Evolutionary conservation across 2,113 vertebrate genomes (phyloP).

Genomic region (Stegostoma tigrinum): DNA sequence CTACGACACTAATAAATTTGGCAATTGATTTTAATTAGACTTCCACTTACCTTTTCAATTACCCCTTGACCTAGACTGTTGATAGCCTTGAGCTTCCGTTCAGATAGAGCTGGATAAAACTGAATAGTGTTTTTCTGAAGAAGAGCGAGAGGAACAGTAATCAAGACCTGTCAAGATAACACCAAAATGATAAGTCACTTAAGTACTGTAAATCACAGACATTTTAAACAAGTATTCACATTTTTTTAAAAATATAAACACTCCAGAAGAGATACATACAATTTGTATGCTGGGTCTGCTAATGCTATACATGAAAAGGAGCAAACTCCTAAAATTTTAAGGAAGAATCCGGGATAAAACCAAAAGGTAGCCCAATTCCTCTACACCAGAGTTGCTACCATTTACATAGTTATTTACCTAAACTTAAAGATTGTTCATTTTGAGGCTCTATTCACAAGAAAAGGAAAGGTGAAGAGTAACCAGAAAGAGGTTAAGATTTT

Average conservation of each 20-base stretch:
- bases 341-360: not conserved
- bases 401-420: not conserved
- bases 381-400: not conserved
- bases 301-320: not conserved
- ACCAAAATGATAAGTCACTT: not conserved
- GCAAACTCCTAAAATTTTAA: not conserved
- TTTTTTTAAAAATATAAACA: not conserved
- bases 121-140: conserved; percentile 84
- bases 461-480: not conserved
- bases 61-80: conserved; percentile 85
- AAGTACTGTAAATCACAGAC: too few relatives aligned
- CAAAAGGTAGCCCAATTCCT: conserved; percentile 3
- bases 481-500: not conserved
- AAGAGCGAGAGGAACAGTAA: conserved; percentile 79
- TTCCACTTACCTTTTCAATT: conserved; percentile 80
- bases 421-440: not conserved
- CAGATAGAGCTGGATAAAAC: conserved; percentile 77
- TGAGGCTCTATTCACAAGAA: not conserved
- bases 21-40: not conserved
- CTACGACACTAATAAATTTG: not conserved
- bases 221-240: not conserved
- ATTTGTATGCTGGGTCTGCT: not conserved
- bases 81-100: conserved; percentile 91
- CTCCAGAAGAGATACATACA: not conserved
- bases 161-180: conserved; percentile 66